phyloP scores from a whole-genome alignment of 2,113 vertebrate species.

The Thalassoma bifasciatum region DNA sequence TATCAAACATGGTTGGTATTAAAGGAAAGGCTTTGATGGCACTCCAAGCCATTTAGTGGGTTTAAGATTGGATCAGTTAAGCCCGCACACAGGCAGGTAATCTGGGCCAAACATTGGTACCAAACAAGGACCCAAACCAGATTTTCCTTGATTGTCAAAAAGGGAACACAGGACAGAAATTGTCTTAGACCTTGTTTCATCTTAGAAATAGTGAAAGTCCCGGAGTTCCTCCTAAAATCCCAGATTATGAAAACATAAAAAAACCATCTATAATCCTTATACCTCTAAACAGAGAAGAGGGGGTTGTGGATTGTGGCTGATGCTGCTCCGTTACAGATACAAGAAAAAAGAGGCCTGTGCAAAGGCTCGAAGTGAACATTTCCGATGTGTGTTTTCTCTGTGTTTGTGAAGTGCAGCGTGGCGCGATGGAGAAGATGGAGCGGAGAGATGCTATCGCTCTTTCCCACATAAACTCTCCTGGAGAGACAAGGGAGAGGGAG shows the following conservation, averaged over 20 bases:
- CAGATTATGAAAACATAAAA: neutral
- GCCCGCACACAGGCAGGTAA: too few species aligned
- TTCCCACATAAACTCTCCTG: slow-evolving; percentile 77
- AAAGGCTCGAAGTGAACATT: slow-evolving; percentile 67
- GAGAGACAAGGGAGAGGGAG: slow-evolving; percentile 39
- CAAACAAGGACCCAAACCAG: too few species aligned
- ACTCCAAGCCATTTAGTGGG: too few species aligned
- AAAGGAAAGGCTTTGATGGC: too few species aligned
- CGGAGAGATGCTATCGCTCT: slow-evolving; percentile 71
- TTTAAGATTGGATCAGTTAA: too few species aligned
- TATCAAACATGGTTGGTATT: too few species aligned
- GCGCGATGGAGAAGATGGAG: slow-evolving; percentile 71
- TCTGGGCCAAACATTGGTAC: too few species aligned
- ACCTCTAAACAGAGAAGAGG: slow-evolving; percentile 8
- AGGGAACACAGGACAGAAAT: too few species aligned
- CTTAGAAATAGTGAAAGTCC: neutral
- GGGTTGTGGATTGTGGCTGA: slow-evolving; percentile 8
- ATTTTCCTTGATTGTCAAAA: too few species aligned
- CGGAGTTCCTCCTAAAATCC: slow-evolving; percentile 3
- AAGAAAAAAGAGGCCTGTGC: slow-evolving; percentile 45
- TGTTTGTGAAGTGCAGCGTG: slow-evolving; percentile 75
- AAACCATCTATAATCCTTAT: neutral
- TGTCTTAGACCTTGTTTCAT: too few species aligned
- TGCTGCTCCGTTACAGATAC: slow-evolving; percentile 40
- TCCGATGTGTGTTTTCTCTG: slow-evolving; percentile 73